Percentiles rank a stretch among this genome's conserved stretches.
These are phyloP conservation scores for Drosophila subpulchrella DNA, from an alignment of 1,140 invertebrate genomes.

Conservation along the genomic window DNA sequence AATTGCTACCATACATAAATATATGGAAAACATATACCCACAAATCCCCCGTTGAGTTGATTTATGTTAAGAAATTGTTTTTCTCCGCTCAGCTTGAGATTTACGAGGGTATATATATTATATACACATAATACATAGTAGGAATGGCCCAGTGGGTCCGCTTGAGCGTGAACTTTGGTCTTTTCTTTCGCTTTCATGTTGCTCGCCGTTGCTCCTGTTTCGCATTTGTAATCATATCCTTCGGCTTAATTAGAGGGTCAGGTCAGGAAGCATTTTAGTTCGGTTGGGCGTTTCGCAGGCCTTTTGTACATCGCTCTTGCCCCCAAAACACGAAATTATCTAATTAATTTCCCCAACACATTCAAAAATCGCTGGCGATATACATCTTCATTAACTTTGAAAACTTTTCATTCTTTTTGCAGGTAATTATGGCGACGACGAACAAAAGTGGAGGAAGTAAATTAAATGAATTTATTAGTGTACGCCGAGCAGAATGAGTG, in stretches of 20 bases:
- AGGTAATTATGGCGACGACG: slow-evolving; percentile 61
- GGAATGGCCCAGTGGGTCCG: slow-evolving; percentile 8
- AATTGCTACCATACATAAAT: slow-evolving; percentile 36
- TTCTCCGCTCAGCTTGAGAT: slow-evolving; percentile 26
- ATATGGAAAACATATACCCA: slow-evolving; percentile 10
- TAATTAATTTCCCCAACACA: slow-evolving; percentile 71
- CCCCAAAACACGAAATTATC: slow-evolving; percentile 43
- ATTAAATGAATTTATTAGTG: slow-evolving; percentile 33
- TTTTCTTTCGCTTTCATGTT: slow-evolving; percentile 40
- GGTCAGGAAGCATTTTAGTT: slow-evolving; percentile 35
- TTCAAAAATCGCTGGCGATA: slow-evolving; percentile 47
- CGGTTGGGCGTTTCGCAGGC: slow-evolving; percentile 20
- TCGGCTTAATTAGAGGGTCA: slow-evolving; percentile 47
- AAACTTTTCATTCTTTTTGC: slow-evolving; percentile 60
- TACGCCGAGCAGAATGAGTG: slow-evolving; percentile 1
- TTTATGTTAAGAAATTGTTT: slow-evolving; percentile 50
- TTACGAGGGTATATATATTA: slow-evolving; percentile 11
- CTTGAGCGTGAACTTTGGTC: slow-evolving; percentile 40
- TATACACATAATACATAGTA: neutral
- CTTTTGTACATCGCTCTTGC: slow-evolving; percentile 4
- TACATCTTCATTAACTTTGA: slow-evolving; percentile 66
- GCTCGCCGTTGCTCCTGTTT: neutral
- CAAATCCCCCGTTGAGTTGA: slow-evolving; percentile 37
- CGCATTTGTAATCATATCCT: slow-evolving; percentile 45
- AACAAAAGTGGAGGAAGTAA: slow-evolving; percentile 14